Evolutionary conservation across 2,113 vertebrate genomes (phyloP).

Genomic region (Trogon surrucura): DNA sequence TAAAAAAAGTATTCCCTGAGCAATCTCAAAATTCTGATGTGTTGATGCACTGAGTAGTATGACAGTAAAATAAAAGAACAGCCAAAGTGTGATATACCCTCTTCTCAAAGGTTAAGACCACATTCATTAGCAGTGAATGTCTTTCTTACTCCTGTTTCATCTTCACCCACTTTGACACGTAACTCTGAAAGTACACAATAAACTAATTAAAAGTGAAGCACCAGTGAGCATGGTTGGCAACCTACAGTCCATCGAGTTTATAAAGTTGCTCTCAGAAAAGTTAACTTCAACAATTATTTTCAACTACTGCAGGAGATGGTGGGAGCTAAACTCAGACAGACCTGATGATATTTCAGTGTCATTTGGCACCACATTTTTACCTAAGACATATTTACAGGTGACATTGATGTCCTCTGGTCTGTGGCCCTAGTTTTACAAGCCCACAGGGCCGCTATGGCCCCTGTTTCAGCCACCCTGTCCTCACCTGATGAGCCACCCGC

Average conservation of each 20-base stretch:
- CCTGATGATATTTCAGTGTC: neutral
- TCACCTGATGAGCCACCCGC: neutral
- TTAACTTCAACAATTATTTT: neutral
- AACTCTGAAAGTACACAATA: neutral
- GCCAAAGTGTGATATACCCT: neutral
- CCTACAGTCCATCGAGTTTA: neutral
- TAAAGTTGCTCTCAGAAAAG: neutral
- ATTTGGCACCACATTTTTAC: neutral
- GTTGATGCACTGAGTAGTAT: neutral
- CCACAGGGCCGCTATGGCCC: rapidly evolving
- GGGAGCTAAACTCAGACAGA: neutral
- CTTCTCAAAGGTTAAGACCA: neutral
- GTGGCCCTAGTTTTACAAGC: neutral
- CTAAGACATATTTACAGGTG: neutral
- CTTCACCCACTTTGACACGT: neutral
- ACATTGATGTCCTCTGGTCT: neutral
- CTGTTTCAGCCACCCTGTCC: neutral
- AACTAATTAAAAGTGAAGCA: neutral
- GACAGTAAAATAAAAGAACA: neutral
- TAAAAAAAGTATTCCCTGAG: neutral
- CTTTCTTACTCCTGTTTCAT: neutral
- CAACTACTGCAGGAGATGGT: neutral
- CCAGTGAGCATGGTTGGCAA: neutral
- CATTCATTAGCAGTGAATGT: neutral
- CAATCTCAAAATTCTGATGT: neutral